Evolutionary conservation across 2,888 invertebrate species (phyloP).

Genomic region (Lampropteryx suffumata): DNA sequence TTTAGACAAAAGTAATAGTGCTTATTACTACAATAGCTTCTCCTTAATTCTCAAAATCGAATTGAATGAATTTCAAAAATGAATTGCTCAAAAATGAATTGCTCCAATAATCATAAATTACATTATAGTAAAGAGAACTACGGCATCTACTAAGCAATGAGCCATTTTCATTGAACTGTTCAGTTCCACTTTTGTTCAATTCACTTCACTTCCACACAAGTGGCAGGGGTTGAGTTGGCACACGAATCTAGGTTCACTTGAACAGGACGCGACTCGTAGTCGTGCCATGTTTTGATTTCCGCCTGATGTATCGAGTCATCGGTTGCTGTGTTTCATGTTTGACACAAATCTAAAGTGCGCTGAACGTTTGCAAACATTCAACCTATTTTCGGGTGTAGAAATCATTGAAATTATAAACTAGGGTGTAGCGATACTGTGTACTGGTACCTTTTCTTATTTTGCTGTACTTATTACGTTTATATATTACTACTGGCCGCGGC

Average conservation of each 20-base stretch:
- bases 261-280: conserved; percentile 40
- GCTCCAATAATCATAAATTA: too few species aligned
- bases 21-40: too few species aligned
- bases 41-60: too few species aligned
- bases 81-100: background rate
- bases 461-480: too few species aligned
- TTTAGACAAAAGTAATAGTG: too few species aligned
- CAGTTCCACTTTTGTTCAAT: conserved; percentile 29
- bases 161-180: conserved; percentile 16
- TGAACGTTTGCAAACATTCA: conserved; percentile 14
- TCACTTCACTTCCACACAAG: conserved; percentile 25
- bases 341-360: conserved; percentile 32
- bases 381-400: background rate
- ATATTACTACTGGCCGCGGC: too few species aligned
- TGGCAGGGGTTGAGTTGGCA: conserved; percentile 28
- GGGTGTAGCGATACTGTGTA: too few species aligned
- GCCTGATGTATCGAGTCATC: conserved; percentile 39
- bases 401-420: background rate
- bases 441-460: too few species aligned
- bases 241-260: conserved; percentile 35
- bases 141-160: too few species aligned
- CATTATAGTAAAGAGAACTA: too few species aligned
- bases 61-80: too few species aligned
- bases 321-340: conserved; percentile 27
- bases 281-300: conserved; percentile 59